Percentiles rank a stretch among this genome's conserved stretches.
phyloP scores from a whole-genome alignment of 2,888 invertebrate genomes.

The Yponomeuta sedellus region DNA sequence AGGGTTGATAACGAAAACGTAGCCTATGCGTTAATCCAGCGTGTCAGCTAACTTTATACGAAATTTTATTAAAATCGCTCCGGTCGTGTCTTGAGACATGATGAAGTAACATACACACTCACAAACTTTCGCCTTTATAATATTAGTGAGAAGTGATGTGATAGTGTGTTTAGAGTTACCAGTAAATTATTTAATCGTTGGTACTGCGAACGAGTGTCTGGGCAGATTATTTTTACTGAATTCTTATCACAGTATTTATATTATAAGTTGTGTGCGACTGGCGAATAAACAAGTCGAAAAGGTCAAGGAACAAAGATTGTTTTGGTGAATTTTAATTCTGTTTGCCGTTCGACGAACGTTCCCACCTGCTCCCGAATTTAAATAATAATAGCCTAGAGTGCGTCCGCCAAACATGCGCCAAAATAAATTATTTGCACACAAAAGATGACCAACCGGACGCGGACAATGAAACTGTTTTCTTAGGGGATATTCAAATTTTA shows the following conservation, averaged over 20 bases:
- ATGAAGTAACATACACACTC: too few species aligned
- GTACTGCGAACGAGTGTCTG: too few species aligned
- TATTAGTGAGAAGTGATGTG: too few species aligned
- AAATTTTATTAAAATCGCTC: too few species aligned
- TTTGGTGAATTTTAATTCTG: conserved; percentile 39
- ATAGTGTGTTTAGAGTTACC: too few species aligned
- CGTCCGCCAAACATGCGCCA: conserved; percentile 44
- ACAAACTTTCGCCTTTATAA: too few species aligned
- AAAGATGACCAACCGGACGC: conserved; percentile 43
- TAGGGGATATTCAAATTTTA: conserved; percentile 72
- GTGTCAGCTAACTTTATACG: too few species aligned
- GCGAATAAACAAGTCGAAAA: not conserved
- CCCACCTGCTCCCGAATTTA: conserved; percentile 57
- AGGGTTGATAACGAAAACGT: too few species aligned
- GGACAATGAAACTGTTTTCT: conserved; percentile 63
- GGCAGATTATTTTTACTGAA: not conserved
- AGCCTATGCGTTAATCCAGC: too few species aligned
- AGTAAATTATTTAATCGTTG: too few species aligned
- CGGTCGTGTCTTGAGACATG: too few species aligned
- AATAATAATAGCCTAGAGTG: conserved; percentile 60
- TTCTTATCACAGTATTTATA: not conserved
- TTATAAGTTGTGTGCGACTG: not conserved
- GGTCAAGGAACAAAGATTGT: not conserved
- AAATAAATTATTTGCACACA: conserved; percentile 62
- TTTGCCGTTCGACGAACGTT: conserved; percentile 40